Base-by-base conservation (phyloP, 2,888 invertebrate genomes). In the Carabus problematicus region DNA sequence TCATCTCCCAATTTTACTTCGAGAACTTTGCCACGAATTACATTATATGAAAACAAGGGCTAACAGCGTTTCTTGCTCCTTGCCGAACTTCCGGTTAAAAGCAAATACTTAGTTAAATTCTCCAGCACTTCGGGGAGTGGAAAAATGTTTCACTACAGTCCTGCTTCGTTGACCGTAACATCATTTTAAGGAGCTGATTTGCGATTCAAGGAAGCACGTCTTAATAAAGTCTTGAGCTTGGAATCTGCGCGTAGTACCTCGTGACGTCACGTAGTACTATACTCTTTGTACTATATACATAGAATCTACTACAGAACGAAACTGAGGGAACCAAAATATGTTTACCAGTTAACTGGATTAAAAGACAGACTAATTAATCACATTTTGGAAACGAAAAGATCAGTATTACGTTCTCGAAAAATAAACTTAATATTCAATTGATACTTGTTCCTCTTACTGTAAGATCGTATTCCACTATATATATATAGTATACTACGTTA, bases 161-260 rank as follows among this genome's bases (percentile, higher is more conserved):
- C 67, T 67, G 67, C 67, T 67, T 60, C 67, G 67, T 47, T 67
- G 67, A 67, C 67, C 67, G 67, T 67, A 67, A 67, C 67, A 67
- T 67, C 67, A 59, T 60, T 49, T 67, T 58, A 42, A 29, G 52
- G 41, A 58, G 52, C 67, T 67, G 59, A 67, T 67, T 67, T 67
- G 67, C 54, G 67, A 67, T 67, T 49, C 67, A 67, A 52, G 67
- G 54, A 67, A 60, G 60, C 52, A 41, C 49, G 18, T 52, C 60
- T 67, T 60, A 67, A 67, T 67, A 67, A 67, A 59, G 41, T 59
- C 41, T 16, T 45, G 59, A 47, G 39, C 58, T 14, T 41, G 40
- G 41, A 58, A 47, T 64, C 55, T 49, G 63, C 56, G 55, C 54
- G 41, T 45, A 42, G 29, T 43, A 56, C 18, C 18, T 56, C 64